Base-by-base conservation (phyloP, 2,888 invertebrate genomes). In the Fragum whitleyi region DNA sequence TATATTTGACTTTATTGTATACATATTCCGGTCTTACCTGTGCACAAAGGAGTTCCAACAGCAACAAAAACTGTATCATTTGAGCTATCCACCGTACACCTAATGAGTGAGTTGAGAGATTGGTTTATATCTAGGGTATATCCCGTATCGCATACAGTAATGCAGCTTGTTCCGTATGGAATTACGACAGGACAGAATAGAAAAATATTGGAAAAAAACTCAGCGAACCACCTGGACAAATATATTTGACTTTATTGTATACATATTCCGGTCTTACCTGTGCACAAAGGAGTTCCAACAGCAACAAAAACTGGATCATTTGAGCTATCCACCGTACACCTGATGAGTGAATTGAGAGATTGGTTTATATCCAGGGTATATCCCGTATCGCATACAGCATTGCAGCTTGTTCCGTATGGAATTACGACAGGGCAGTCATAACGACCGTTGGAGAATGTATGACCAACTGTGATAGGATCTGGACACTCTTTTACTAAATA, bases 401-500 rank as follows among this genome's bases (percentile, higher is more conserved):
- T 3, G n/a, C 62, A 62, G n/a, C n/a, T n/a, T n/a, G 69, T 51
- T 11, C 28, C 26, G 19, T 69, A 69, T 2, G 16, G 19, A 16
- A 53, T 53, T 28, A 19, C 23, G 6, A 29, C 29, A 9, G 69
- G 69, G 28, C 69, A 69, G 28, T 28, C 19, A 21, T 69, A 69
- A n/a, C 28, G 11, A 7, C 69, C 69, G 29, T 69, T 69, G 19
- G 53, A 3, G 28, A 69, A 28, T 11, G 21, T 51, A 23, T 42
- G 47, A 1, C 67, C 67, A 26, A 21, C 16, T 14, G 39, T 42
- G 2, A 14, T 32, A 11, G 69, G 69, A 9, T 11, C 2, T n/a
- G 53, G 29, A 53, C 69, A 69, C 9, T 26, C 19, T n/a, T 32
- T 53, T 28, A 9, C 69, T 69, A n/a, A n/a, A n/a, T n/a, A n/a